A percentile compares a stretch with the other conserved stretches of the same genome.
Conservation (phyloP, 2,797 vertebrate species). For the Microctenopoma lineatum region DNA sequence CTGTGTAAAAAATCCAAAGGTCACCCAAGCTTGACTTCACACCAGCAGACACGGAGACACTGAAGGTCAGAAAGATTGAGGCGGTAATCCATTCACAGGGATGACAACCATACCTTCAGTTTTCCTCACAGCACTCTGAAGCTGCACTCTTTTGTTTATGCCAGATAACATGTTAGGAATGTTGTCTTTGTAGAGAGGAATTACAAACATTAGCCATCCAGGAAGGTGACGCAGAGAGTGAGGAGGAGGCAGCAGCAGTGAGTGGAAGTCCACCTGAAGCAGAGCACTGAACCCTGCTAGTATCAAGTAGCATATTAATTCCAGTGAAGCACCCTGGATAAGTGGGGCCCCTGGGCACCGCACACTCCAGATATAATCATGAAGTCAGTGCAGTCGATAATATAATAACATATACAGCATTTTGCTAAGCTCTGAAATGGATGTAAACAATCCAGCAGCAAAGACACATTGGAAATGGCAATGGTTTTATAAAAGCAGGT, state of each 20-base stretch:
- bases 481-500: slow-evolving; percentile 17
- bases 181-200: slow-evolving; percentile 8
- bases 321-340: slow-evolving; percentile 45
- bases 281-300: slow-evolving; percentile 41
- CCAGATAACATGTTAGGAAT: not conserved
- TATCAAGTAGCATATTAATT: slow-evolving; percentile 60
- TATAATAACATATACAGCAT: slow-evolving; percentile 46
- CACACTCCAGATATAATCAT: slow-evolving; percentile 43
- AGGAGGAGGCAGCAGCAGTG: slow-evolving; percentile 13
- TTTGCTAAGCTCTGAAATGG: slow-evolving; percentile 29
- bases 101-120: slow-evolving; percentile 58
- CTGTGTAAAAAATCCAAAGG: slow-evolving; percentile 73
- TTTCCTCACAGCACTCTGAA: slow-evolving; percentile 32
- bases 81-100: slow-evolving; percentile 65
- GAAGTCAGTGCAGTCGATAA: slow-evolving; percentile 36
- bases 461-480: slow-evolving; percentile 29
- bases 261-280: slow-evolving; percentile 41
- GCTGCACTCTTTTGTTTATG: not conserved
- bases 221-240: slow-evolving; percentile 20
- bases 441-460: slow-evolving; percentile 39
- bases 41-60: slow-evolving; percentile 59
- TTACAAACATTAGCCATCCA: slow-evolving; percentile 9
- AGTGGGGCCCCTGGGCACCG: slow-evolving; percentile 47
- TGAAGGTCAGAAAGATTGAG: slow-evolving; percentile 78
- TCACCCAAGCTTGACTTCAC: slow-evolving; percentile 65